phyloP scores from a whole-genome alignment of 2,797 vertebrate genomes.

The Capromys pilorides region DNA sequence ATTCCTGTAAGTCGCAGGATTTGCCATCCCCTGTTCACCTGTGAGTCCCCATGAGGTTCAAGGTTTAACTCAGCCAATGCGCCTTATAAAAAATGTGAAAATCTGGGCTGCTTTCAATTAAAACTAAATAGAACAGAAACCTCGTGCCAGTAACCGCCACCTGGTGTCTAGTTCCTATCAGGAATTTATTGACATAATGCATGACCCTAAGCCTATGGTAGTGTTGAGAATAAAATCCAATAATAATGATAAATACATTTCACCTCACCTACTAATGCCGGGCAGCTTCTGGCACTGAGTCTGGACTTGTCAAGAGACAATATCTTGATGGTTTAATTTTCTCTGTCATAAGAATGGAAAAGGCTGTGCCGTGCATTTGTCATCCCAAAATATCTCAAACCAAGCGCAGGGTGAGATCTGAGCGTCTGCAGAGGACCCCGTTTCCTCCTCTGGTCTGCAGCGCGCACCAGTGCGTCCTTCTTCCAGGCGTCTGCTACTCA shows the following conservation, averaged over 20 bases:
- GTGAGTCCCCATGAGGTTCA: background rate
- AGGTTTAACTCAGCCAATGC: background rate
- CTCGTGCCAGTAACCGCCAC: background rate
- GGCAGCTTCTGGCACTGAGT: background rate
- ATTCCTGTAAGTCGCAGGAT: background rate
- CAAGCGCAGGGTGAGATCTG: background rate
- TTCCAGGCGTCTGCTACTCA: background rate
- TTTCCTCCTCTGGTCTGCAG: background rate
- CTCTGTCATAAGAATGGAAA: background rate
- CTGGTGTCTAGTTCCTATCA: background rate
- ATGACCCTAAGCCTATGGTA: background rate
- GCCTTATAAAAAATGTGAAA: slow-evolving; percentile 8
- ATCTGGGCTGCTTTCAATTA: background rate
- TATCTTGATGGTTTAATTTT: background rate
- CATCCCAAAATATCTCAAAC: background rate
- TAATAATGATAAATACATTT: background rate
- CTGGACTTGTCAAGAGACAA: background rate
- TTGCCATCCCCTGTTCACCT: background rate
- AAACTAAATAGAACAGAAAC: background rate
- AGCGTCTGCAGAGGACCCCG: background rate
- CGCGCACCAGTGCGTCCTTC: background rate
- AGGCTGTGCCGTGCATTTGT: background rate
- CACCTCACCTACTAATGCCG: background rate
- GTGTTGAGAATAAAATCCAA: background rate
- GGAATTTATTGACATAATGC: background rate